phyloP scores from a whole-genome alignment of 2,797 vertebrate species.

The Pseudochirops corinnae region DNA sequence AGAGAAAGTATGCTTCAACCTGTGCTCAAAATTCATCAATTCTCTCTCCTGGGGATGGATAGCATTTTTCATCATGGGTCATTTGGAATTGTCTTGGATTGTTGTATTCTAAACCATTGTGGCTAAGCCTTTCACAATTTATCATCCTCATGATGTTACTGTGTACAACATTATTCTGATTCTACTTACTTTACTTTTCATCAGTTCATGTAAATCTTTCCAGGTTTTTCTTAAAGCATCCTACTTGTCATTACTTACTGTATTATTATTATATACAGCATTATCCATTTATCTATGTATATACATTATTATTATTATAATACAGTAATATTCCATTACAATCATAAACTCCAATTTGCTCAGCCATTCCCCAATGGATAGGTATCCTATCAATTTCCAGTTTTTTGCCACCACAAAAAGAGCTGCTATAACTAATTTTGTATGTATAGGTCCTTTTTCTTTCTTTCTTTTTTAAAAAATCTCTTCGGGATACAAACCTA shows the following conservation, averaged over 20 bases:
- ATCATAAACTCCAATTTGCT: background rate
- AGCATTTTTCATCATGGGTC: background rate
- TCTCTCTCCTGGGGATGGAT: background rate
- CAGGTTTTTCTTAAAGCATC: background rate
- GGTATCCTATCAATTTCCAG: background rate
- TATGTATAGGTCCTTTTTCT: background rate
- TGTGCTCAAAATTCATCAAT: background rate
- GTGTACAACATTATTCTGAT: background rate
- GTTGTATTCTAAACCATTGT: too few relatives aligned
- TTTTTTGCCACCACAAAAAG: background rate
- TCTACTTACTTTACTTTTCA: background rate
- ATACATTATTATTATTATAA: too few relatives aligned
- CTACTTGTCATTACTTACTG: background rate
- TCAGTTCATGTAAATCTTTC: background rate
- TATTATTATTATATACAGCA: too few relatives aligned
- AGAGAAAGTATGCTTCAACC: background rate
- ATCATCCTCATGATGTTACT: background rate
- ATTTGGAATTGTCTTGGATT: background rate
- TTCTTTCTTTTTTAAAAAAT: background rate
- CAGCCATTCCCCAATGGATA: background rate
- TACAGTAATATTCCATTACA: background rate
- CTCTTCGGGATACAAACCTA: background rate
- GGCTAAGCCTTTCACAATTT: background rate
- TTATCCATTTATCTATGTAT: too few relatives aligned
- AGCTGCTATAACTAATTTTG: background rate